Base-by-base conservation (phyloP, 2,888 invertebrate species). In the Hoplodrina blanda region DNA sequence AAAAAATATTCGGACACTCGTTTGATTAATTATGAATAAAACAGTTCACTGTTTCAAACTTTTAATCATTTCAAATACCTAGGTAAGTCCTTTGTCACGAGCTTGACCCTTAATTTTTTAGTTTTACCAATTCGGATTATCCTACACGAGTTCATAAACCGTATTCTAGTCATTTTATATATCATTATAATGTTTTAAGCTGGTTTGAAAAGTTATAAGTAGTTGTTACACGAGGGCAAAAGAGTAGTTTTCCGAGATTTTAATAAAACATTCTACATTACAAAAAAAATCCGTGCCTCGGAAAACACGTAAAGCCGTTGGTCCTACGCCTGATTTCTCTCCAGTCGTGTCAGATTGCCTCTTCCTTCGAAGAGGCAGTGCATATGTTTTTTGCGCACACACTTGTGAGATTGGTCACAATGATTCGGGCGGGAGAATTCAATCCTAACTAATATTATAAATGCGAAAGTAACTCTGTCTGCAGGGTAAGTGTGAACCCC, bases 41-140 rank as follows among this genome's bases (percentile, higher is more conserved):
- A 44, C 33, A 46, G 69, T 54, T 76, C 19, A 10, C 11, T 52
- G 19, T 71, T 71, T 30, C 33, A 44, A 76, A 71, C 13, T 75
- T 59, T 78, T 37, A 56, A 52, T 52, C 20, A 25, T 53, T 55
- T 55, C 11, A 59, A 37, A 30, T 55, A 46, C 5, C 6, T 17
- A 46, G 57, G 11, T 50, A 59, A 50, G 25, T 37, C 44, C 61
- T 41, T 61, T 62, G 62, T 62, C 33, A 62, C 19, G 7, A 33
- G 15, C 59, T 15, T 25, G 25, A 17, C 13, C 44, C 4, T 33
- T n/a, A 11, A 17, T 54, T 78, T 74, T 72, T 72, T 57, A 41
- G 63, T 55, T 69, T 69, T 53, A 17, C 25, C 49, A 55, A 69
- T 41, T 50, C 54, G 61, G 61, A 71, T 75, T 46, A 75, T 69